Base-by-base conservation (phyloP, 2,888 invertebrate genomes). In the Myopa testacea region DNA sequence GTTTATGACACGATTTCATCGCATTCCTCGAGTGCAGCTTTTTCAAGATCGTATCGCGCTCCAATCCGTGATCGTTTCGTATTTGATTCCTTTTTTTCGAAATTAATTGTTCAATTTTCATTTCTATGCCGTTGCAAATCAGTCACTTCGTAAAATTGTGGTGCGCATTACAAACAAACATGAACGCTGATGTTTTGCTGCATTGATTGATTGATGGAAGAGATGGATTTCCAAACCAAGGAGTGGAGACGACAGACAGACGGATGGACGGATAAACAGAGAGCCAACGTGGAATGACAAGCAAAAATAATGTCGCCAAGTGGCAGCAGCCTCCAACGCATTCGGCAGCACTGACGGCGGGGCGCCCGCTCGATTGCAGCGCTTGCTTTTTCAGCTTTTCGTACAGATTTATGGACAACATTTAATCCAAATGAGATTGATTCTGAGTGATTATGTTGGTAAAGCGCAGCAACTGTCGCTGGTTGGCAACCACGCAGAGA, bases 341-440 rank as follows among this genome's bases (percentile, higher is more conserved):
- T 7, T n/a, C 38, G 40, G 62, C 70, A 55, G 50, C 60, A 71
- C 69, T 26, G 19, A 34, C 60, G 12, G 60, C 16, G n/a, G 26
- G 34, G 26, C 26, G 19, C 6, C 55, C 45, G 70, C 70, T 14
- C n/a, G 40, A 63, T 40, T 45, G 37, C 73, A 16, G 62, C 45
- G 37, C 6, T 19, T 34, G 45, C 45, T 26, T 63, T 37, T n/a
- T n/a, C 37, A n/a, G 40, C 19, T 10, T 40, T 60, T 4, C 19
- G 60, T 60, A 37, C n/a, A 37, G 5, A 63, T 63, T 60, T 63
- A 75, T 75, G 68, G 4, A 34, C 60, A 37, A n/a, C 75, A 75
- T 60, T 75, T 60, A 68, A 75, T 38, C 26, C 55, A 75, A 75
- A 75, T 75, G 69, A 55, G 60, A 75, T 75, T 60, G 75, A 75